A percentile compares a stretch with the other conserved stretches of the same genome.
phyloP scores from a whole-genome alignment of 2,888 invertebrate species.

The Drosophila stalkeri region DNA sequence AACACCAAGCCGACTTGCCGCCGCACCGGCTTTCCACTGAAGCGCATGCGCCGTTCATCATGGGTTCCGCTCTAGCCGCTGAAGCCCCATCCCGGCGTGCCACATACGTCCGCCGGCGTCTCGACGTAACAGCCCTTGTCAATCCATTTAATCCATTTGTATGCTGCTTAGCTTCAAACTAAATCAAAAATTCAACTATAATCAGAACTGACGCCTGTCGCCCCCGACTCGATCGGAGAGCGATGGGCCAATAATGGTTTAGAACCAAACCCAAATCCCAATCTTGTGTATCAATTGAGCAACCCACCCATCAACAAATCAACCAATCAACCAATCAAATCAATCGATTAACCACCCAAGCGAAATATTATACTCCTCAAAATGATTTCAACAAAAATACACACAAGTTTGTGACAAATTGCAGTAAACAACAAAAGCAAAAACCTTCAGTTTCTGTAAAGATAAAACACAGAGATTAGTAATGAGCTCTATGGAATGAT shows the following conservation, averaged over 20 bases:
- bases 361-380: conserved; percentile 41
- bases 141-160: conserved; percentile 5
- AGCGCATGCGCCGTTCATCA: conserved; percentile 56
- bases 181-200: conserved; percentile 33
- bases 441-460: conserved; percentile 68
- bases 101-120: background rate
- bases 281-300: conserved; percentile 11
- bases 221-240: conserved; percentile 11
- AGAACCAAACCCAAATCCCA: conserved; percentile 5
- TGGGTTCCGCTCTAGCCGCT: conserved; percentile 1
- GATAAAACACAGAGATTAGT: conserved; percentile 68
- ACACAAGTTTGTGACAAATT: conserved; percentile 29
- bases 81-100: conserved; percentile 1
- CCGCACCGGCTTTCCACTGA: conserved; percentile 31
- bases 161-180: conserved; percentile 17
- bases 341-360: conserved; percentile 31
- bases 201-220: background rate
- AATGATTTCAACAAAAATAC: conserved; percentile 49
- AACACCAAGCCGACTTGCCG: conserved; percentile 53
- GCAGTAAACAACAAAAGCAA: conserved; percentile 59
- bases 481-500: conserved; percentile 75
- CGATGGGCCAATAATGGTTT: background rate
- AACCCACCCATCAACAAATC: conserved; percentile 19
- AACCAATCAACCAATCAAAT: conserved; percentile 6
- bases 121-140: background rate